phyloP scores from a whole-genome alignment of 1,140 invertebrate genomes.

The Rhyacophila brunnea region DNA sequence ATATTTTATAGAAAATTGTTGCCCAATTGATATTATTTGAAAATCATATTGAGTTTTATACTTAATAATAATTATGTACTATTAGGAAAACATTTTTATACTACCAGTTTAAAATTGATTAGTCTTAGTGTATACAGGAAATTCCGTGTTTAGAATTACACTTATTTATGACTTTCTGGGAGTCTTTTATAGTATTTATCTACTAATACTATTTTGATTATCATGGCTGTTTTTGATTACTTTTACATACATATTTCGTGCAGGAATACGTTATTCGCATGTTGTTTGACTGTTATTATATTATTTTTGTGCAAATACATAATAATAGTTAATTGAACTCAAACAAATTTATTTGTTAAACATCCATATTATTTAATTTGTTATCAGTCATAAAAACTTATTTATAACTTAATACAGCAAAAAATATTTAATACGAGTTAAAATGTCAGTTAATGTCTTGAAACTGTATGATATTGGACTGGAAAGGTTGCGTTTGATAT shows the following conservation, averaged over 20 bases:
- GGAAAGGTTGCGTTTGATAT: constrained; percentile 31
- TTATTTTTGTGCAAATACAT: neutral
- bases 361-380: neutral
- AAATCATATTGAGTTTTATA: no score
- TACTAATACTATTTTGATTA: neutral
- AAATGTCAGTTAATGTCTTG: constrained; percentile 32
- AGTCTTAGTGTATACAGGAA: constrained; percentile 1
- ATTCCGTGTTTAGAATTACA: constrained; percentile 10
- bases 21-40: no score
- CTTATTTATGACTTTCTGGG: constrained; percentile 12
- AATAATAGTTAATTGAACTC: neutral
- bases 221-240: neutral
- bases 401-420: no score
- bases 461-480: constrained; percentile 28
- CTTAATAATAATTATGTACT: neutral
- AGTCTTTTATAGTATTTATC: constrained; percentile 8
- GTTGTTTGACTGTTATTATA: neutral
- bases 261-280: no score
- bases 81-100: constrained; percentile 13
- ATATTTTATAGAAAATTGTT: no score
- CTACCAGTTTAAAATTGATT: constrained; percentile 8
- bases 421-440: no score
- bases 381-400: no score
- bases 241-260: neutral
- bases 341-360: neutral